Base-by-base conservation (phyloP, 2,113 vertebrate species). In the Burhinus oedicnemus region DNA sequence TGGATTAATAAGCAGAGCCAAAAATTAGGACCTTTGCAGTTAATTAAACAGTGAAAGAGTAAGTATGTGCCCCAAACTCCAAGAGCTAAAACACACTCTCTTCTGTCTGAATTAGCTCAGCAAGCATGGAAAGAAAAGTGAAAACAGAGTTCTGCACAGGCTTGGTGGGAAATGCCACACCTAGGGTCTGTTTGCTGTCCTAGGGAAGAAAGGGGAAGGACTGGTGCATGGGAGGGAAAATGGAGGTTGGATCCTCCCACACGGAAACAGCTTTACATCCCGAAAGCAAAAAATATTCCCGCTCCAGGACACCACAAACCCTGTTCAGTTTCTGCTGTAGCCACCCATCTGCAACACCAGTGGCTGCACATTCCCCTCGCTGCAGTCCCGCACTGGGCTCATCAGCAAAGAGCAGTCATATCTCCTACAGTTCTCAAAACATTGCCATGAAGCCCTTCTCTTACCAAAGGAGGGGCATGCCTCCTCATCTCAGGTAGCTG, bases 341-440 rank as follows among this genome's bases (percentile, higher is more conserved):
- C 44, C 68, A 4, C 17, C 15, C 65, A 19, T 38, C 13, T 0
- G 0, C 6, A 8, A 62, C 0, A 0, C 5, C 5, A 71, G 70
- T 1, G 11, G 70, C 55, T 13, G 11, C 8, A 6, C 11, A 1
- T 4, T 68, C 15, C 51, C 92, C 25, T n/a, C 0, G 1, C 72
- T n/a, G 74, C 57, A 29, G 22, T 22, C 74, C 65, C 0, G 0
- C 55, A 0, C 32, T 45, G 12, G 23, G 47, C 66, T 61, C 58
- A 26, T 51, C 66, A 47, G 38, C 57, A 36, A 15, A n/a, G 66
- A 19, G 0, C 0, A 61, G 5, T 11, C 45, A 1, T 12, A 52
- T 7, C 44, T 61, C 78, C 81, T 89, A 0, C 47, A 17, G 44
- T 30, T 69, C 89, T 74, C 62, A 61, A 22, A 80, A 71, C 66